Base-by-base conservation (phyloP, 2,888 invertebrate species). In the Meganola albula region DNA sequence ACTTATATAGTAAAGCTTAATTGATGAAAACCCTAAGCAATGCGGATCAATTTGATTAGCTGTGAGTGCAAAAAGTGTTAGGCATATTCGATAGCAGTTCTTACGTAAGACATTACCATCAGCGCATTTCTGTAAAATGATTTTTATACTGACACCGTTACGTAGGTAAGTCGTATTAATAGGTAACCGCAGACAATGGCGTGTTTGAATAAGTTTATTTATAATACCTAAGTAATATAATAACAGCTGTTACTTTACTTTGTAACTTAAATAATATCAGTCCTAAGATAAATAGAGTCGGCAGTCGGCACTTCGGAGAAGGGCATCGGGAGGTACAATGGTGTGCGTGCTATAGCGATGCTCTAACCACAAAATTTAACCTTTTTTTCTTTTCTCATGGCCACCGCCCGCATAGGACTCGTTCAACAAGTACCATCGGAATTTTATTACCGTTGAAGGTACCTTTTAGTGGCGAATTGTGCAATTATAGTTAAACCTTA, bases 311-410 rank as follows among this genome's bases (percentile, higher is more conserved):
- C n/a, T n/a, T n/a, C n/a, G n/a, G n/a, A n/a, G n/a, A n/a, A n/a
- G n/a, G n/a, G n/a, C n/a, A n/a, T n/a, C n/a, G n/a, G n/a, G n/a
- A n/a, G n/a, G n/a, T n/a, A n/a, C n/a, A n/a, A n/a, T n/a, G n/a
- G 20, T 2, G 20, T 20, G 16, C 16, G 16, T 16, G 4, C 16
- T 16, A 5, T 16, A 16, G 55, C 49, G 49, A 50, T 51, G 54
- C 50, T 55, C 48, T 65, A 62, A 75, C 78, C 77, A 69, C 78
- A 75, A 71, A 62, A 64, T 68, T 71, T 66, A 61, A 38, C 59
- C 63, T 74, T 73, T 70, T n/a, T 69, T 67, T 53, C 57, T 56
- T 48, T 38, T 40, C 34, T 49, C 49, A 34, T 36, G 45, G 58
- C 44, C 58, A 46, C 46, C 44, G 65, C 78, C 80, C 80, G 80